Percentiles rank a stretch among this genome's conserved stretches.
These are phyloP conservation scores for Tauraco hartlaubi DNA, from an alignment of 2,797 vertebrate species.

Conservation along the genomic window DNA sequence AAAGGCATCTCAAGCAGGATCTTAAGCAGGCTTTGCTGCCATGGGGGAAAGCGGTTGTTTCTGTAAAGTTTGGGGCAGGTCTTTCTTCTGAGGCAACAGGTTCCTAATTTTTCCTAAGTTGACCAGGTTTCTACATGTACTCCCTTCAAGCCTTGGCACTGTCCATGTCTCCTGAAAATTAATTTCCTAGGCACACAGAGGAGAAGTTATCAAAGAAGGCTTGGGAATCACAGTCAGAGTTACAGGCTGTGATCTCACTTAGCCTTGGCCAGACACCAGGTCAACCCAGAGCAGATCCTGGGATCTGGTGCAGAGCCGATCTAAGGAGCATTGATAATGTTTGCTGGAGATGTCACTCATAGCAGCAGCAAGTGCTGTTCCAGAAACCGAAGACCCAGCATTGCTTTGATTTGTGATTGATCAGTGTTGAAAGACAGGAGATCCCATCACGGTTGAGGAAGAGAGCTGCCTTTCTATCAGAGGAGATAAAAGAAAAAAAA, in stretches of 20 bases:
- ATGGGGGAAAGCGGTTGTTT: rapidly evolving
- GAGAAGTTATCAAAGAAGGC: neutral
- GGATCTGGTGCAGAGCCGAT: neutral
- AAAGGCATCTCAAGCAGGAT: neutral
- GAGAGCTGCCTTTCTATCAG: neutral
- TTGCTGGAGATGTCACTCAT: neutral
- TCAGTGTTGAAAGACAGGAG: neutral
- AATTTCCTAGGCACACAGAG: neutral
- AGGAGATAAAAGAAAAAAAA: neutral
- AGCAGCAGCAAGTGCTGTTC: neutral
- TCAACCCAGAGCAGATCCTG: neutral
- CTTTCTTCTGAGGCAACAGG: neutral
- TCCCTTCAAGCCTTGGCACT: neutral
- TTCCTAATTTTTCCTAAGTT: rapidly evolving
- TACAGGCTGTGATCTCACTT: neutral
- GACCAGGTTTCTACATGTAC: neutral
- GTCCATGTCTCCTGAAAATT: neutral
- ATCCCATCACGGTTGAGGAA: neutral
- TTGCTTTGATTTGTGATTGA: neutral
- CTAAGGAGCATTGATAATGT: neutral
- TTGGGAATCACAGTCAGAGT: neutral
- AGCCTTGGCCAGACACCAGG: neutral
- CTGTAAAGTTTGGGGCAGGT: neutral
- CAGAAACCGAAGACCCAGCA: neutral
- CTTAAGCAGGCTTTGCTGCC: neutral